A percentile compares a stretch with the other conserved stretches of the same genome.
Conservation (phyloP, 2,888 invertebrate species). For the Oasisia sp. region DNA sequence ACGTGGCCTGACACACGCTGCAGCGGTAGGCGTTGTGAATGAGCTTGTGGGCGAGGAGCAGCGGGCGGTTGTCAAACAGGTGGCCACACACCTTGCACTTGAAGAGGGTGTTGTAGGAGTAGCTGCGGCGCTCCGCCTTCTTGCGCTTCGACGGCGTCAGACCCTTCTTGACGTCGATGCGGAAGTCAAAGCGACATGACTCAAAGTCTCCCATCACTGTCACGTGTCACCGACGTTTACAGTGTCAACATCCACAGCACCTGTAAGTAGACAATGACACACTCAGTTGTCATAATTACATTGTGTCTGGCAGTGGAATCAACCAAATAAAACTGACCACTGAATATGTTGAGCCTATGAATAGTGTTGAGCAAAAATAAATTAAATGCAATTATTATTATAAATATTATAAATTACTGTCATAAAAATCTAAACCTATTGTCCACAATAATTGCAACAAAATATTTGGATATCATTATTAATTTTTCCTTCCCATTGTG, state of each 20-base stretch:
- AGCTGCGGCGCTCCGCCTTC: constrained; percentile 26
- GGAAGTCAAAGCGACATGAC: constrained; percentile 46
- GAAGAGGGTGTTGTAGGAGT: constrained; percentile 41
- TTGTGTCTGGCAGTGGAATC: too few relatives aligned
- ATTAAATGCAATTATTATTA: too few relatives aligned
- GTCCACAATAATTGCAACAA: background rate
- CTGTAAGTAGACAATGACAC: background rate
- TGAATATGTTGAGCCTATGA: too few relatives aligned
- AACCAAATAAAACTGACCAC: too few relatives aligned
- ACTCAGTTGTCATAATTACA: background rate
- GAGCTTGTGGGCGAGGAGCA: constrained; percentile 41
- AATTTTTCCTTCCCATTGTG: too few relatives aligned
- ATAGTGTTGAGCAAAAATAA: too few relatives aligned
- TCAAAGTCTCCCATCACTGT: constrained; percentile 41
- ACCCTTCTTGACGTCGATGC: constrained; percentile 43
- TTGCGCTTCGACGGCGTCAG: constrained; percentile 43
- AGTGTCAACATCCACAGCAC: constrained; percentile 18
- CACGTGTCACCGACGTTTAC: background rate
- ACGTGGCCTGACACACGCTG: constrained; percentile 22
- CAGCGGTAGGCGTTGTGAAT: constrained; percentile 32
- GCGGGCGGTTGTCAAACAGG: constrained; percentile 38
- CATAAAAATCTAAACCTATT: too few relatives aligned
- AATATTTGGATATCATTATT: background rate
- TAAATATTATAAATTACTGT: too few relatives aligned
- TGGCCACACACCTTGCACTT: constrained; percentile 43